phyloP scores from a whole-genome alignment of 53 echinoderm and acorn worm genomes.

The Crossaster papposus region DNA sequence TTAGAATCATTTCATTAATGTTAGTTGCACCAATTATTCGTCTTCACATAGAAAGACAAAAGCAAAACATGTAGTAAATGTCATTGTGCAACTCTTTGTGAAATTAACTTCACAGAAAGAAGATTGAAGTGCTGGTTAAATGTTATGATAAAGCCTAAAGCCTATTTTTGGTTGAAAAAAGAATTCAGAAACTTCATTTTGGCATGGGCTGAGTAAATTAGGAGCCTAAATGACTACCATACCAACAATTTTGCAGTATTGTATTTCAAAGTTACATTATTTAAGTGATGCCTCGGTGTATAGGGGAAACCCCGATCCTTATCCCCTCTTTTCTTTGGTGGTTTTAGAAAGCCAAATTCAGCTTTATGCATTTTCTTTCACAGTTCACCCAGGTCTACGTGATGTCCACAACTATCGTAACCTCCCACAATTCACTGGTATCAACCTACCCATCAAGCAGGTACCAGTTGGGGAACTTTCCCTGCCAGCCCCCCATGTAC shows the following conservation, averaged over 20 bases:
- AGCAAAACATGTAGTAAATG: background rate
- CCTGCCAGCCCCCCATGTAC: conserved; percentile 79
- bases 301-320: too few relatives aligned
- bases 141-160: background rate
- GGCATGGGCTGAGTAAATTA: too few relatives aligned
- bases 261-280: too few relatives aligned
- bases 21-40: too few relatives aligned
- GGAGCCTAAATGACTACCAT: too few relatives aligned
- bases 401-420: conserved; percentile 94
- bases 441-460: conserved; percentile 83
- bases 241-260: too few relatives aligned
- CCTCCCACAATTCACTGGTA: conserved; percentile 93
- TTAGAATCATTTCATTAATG: too few relatives aligned
- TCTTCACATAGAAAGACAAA: too few relatives aligned
- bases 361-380: background rate
- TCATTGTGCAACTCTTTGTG: background rate
- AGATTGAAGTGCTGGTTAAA: background rate
- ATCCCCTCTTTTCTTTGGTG: background rate
- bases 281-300: too few relatives aligned
- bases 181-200: too few relatives aligned
- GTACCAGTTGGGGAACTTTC: conserved; percentile 89
- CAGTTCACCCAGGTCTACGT: conserved; percentile 90
- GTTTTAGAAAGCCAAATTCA: background rate
- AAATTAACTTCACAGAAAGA: background rate
- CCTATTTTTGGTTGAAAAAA: too few relatives aligned